phyloP scores from a whole-genome alignment of 1,140 invertebrate species.

The Apis laboriosa region DNA sequence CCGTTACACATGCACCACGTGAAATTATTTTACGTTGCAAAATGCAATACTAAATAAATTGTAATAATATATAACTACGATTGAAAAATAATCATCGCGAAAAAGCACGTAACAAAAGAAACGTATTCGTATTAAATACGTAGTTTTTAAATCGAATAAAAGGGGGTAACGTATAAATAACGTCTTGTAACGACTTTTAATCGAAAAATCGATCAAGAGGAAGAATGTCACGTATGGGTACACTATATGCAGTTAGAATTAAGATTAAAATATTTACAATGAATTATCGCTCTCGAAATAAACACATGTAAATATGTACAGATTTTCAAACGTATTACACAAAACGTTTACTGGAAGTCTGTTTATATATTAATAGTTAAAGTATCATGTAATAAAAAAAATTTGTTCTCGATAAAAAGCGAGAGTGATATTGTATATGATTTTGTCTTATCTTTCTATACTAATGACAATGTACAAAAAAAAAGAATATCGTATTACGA shows the following conservation, averaged over 20 bases:
- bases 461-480: conserved; percentile 49
- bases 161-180: conserved; percentile 46
- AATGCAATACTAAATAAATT: conserved; percentile 29
- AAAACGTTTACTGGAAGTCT: conserved; percentile 57
- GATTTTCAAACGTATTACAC: conserved; percentile 60
- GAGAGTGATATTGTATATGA: conserved; percentile 50
- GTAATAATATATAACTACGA: conserved; percentile 11
- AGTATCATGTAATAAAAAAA: conserved; percentile 46
- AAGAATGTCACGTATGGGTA: conserved; percentile 58
- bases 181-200: conserved; percentile 55
- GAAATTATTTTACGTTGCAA: conserved; percentile 28
- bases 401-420: conserved; percentile 5
- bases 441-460: conserved; percentile 61
- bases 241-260: conserved; percentile 47
- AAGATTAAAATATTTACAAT: conserved; percentile 44
- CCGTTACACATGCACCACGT: conserved; percentile 33
- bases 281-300: conserved; percentile 51
- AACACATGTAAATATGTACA: conserved; percentile 73
- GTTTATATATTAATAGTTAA: conserved; percentile 57
- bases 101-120: conserved; percentile 45
- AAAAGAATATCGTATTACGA: conserved; percentile 51
- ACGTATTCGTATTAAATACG: conserved; percentile 56
- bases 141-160: conserved; percentile 47
- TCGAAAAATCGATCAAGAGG: conserved; percentile 46
- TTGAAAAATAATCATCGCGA: conserved; percentile 24